Conservation (phyloP, 2,888 invertebrate genomes). For the Dynastes maya region DNA sequence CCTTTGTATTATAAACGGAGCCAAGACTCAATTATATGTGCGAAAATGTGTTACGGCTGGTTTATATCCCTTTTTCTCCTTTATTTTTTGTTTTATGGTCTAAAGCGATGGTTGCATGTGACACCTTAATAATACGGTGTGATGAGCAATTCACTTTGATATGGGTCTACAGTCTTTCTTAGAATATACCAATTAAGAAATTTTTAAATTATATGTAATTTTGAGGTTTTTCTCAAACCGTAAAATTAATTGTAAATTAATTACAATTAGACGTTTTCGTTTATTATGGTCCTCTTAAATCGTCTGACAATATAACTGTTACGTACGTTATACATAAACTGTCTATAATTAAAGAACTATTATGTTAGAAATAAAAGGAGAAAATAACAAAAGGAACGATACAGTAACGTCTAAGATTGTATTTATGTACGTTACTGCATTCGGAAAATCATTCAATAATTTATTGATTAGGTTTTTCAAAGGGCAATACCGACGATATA, state of each 20-base stretch:
- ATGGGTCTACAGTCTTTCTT: constrained; percentile 66
- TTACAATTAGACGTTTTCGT: constrained; percentile 57
- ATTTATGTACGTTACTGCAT: not conserved
- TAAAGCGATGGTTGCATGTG: constrained; percentile 59
- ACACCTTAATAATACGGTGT: constrained; percentile 66
- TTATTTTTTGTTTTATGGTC: constrained; percentile 41
- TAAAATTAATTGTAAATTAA: constrained; percentile 65
- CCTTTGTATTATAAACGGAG: constrained; percentile 7
- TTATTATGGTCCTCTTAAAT: constrained; percentile 45
- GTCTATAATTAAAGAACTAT: constrained; percentile 19
- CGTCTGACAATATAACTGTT: constrained; percentile 31
- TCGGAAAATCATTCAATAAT: constrained; percentile 34
- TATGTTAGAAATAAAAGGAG: constrained; percentile 1
- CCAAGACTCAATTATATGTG: constrained; percentile 34
- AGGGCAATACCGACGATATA: constrained; percentile 50
- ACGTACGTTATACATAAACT: constrained; percentile 3
- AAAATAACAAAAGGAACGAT: not conserved
- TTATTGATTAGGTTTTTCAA: constrained; percentile 52
- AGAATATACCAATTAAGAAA: constrained; percentile 68
- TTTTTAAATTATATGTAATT: constrained; percentile 68
- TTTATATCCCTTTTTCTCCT: not conserved
- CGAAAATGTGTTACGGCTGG: constrained; percentile 40
- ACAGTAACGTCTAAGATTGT: not conserved
- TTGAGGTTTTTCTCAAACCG: constrained; percentile 57
- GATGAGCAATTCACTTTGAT: constrained; percentile 65